Conservation (phyloP, 1,140 invertebrate genomes). For the Araneus ventricosus region DNA sequence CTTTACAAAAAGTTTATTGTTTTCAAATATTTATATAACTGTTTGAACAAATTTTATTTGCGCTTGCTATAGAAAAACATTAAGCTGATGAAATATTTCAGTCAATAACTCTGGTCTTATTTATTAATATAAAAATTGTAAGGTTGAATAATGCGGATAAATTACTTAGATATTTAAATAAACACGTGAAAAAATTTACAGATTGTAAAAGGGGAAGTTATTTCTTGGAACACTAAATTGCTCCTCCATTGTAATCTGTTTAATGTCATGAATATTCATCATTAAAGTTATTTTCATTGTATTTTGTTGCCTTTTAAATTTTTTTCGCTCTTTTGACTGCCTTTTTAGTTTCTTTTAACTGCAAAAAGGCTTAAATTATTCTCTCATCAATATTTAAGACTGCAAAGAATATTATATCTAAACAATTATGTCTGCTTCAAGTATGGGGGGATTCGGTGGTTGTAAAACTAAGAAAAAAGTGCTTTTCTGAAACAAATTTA, state of each 20-base stretch:
- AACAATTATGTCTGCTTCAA: not conserved
- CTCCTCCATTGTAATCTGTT: not conserved
- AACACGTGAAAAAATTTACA: not conserved
- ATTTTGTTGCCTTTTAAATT: not conserved
- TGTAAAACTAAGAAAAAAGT: not conserved
- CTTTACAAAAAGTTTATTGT: not conserved
- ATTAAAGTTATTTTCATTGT: not conserved
- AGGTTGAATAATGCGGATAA: not conserved
- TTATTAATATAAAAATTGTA: not conserved
- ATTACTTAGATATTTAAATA: constrained; percentile 19
- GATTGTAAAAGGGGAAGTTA: not conserved
- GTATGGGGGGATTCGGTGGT: not conserved
- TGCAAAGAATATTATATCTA: not conserved
- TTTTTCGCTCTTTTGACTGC: not conserved
- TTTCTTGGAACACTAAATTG: not conserved
- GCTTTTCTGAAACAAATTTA: not conserved
- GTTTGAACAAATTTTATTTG: not conserved
- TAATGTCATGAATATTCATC: constrained; percentile 22
- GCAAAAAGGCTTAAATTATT: constrained; percentile 35
- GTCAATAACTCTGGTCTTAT: not conserved
- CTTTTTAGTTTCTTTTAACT: not conserved
- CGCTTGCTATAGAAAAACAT: not conserved
- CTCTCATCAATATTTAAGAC: constrained; percentile 22
- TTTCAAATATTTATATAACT: not conserved
- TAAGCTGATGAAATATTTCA: not conserved